Conservation (phyloP, 2,797 vertebrate genomes). For the Esox lucius region DNA sequence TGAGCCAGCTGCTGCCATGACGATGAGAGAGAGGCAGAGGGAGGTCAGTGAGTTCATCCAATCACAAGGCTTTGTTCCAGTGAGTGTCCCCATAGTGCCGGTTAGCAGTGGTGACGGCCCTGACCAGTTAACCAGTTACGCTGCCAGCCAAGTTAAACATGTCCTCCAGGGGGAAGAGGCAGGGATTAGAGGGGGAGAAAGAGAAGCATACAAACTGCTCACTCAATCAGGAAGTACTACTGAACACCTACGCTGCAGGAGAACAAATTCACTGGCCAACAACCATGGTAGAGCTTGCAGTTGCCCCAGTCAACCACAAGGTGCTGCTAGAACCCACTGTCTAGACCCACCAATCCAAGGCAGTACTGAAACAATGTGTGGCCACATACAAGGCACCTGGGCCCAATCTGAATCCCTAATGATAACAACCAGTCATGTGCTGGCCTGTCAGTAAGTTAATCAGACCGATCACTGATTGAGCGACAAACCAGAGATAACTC, state of each 20-base stretch:
- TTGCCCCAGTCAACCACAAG: no score
- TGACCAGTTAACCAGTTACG: background rate
- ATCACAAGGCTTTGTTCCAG: conserved; percentile 21
- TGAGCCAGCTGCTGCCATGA: conserved; percentile 22
- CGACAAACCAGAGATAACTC: background rate
- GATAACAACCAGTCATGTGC: background rate
- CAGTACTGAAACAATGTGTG: background rate
- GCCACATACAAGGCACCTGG: no score
- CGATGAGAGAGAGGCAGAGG: conserved; percentile 8
- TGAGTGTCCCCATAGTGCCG: background rate
- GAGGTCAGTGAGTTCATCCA: conserved; percentile 18
- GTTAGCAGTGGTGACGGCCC: conserved; percentile 2
- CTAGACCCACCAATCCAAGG: no score
- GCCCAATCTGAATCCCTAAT: no score
- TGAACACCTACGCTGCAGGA: no score
- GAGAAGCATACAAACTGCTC: no score
- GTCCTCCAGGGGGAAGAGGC: background rate
- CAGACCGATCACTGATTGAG: conserved; percentile 2
- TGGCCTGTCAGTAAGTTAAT: conserved; percentile 8
- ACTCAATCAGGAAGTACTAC: no score
- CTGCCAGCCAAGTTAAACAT: background rate
- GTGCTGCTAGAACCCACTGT: no score
- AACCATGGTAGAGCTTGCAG: no score
- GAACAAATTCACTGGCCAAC: no score
- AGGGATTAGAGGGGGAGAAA: background rate